A percentile compares a stretch with the other conserved stretches of the same genome.
phyloP scores from a whole-genome alignment of 2,888 invertebrate genomes.

The Spilosoma lubricipeda region DNA sequence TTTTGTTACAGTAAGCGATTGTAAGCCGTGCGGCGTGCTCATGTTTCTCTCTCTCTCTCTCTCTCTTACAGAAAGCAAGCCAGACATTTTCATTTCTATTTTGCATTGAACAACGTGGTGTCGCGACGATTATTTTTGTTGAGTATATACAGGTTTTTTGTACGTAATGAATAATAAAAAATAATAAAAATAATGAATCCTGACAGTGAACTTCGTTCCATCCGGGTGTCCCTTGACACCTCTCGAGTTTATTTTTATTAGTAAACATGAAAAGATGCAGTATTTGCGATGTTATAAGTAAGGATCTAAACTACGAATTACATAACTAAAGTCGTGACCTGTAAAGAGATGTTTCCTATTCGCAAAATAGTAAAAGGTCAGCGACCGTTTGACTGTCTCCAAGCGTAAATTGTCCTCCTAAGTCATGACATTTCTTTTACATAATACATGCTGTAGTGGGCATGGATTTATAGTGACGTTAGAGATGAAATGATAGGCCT shows the following conservation, averaged over 20 bases:
- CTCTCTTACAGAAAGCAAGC: no score
- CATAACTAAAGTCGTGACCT: constrained; percentile 41
- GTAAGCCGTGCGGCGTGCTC: no score
- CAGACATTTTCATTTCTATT: no score
- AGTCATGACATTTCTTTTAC: constrained; percentile 57
- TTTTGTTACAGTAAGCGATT: no score
- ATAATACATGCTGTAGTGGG: constrained; percentile 52
- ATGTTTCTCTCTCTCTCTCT: no score
- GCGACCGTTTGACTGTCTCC: constrained; percentile 61
- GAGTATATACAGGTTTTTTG: no score
- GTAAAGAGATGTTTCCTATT: constrained; percentile 48
- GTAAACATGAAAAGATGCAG: neutral
- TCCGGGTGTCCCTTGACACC: no score
- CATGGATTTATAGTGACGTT: neutral
- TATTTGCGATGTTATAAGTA: neutral
- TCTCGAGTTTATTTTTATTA: neutral
- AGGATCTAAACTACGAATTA: constrained; percentile 6
- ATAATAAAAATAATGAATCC: no score
- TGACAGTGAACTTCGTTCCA: no score
- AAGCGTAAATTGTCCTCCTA: constrained; percentile 58
- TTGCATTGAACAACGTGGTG: no score
- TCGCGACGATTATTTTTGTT: no score
- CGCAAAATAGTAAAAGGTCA: constrained; percentile 68
- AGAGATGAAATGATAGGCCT: neutral
- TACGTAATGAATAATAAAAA: no score